A percentile compares a stretch with the other conserved stretches of the same genome.
Conservation (phyloP, 1,140 invertebrate species). For the Solen grandis region DNA sequence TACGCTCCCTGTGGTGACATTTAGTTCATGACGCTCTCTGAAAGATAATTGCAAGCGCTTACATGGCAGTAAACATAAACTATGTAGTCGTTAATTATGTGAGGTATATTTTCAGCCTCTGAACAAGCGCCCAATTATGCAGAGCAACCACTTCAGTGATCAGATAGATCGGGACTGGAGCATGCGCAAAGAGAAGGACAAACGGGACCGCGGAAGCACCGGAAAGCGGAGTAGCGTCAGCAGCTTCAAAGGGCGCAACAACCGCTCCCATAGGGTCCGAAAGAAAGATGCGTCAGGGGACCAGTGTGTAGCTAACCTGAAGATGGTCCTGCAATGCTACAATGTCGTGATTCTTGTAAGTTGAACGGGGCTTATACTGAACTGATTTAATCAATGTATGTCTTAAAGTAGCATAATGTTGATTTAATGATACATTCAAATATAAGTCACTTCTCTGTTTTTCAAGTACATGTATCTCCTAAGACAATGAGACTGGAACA, state of each 20-base stretch:
- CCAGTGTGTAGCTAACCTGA: slow-evolving; percentile 28
- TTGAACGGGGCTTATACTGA: no score
- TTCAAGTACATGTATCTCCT: no score
- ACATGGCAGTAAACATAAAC: no score
- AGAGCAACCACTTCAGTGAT: slow-evolving; percentile 23
- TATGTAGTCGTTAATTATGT: no score
- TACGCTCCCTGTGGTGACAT: no score
- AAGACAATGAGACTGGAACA: no score
- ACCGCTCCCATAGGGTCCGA: slow-evolving; percentile 7
- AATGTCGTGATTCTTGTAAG: slow-evolving; percentile 54
- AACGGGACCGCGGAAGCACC: slow-evolving; percentile 35
- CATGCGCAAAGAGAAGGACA: not conserved
- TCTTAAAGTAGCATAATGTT: no score
- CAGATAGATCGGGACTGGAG: slow-evolving; percentile 32
- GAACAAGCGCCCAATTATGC: slow-evolving; percentile 23
- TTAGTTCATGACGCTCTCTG: no score
- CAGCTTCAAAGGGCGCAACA: slow-evolving; percentile 26
- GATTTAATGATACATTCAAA: no score
- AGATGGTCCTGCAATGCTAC: slow-evolving; percentile 48
- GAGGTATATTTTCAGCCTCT: slow-evolving; percentile 54
- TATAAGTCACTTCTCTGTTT: no score
- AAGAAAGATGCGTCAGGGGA: slow-evolving; percentile 28
- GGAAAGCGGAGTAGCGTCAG: slow-evolving; percentile 36
- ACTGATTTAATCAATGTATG: no score
- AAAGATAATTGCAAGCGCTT: no score